phyloP scores from a whole-genome alignment of 2,113 vertebrate genomes.

The Xenopus borealis region DNA sequence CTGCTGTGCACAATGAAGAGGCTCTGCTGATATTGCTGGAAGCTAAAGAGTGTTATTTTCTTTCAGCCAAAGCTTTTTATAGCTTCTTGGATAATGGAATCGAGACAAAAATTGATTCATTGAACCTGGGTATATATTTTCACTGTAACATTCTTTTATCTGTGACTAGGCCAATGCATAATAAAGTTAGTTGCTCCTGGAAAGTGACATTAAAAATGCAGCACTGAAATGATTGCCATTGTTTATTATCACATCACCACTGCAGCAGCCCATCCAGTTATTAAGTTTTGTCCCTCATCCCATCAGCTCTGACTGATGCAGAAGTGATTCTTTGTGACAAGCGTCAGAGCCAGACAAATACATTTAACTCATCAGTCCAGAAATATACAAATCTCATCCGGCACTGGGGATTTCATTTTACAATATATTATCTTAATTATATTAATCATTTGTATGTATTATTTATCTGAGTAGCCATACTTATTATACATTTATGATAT shows the following conservation, averaged over 20 bases:
- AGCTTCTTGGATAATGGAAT: slow-evolving; percentile 1
- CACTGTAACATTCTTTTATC: not conserved
- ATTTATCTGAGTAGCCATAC: not conserved
- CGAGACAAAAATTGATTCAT: not conserved
- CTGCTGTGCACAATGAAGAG: not conserved
- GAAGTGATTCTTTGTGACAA: slow-evolving; percentile 19
- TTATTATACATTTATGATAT: not conserved
- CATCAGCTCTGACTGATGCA: slow-evolving; percentile 6
- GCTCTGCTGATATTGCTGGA: not conserved
- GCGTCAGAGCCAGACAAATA: not conserved
- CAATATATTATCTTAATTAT: not conserved
- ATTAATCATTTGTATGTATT: too few species aligned
- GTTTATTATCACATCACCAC: not conserved
- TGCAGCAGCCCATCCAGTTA: slow-evolving; percentile 1
- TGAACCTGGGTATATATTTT: not conserved
- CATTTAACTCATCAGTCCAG: not conserved
- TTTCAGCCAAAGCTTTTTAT: not conserved
- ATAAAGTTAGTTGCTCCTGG: too few species aligned
- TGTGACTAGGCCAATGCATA: too few species aligned
- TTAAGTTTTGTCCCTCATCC: not conserved
- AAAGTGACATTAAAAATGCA: too few species aligned
- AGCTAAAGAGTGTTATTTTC: slow-evolving; percentile 1
- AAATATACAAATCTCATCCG: not conserved
- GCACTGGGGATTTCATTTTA: not conserved
- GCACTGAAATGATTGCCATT: too few species aligned